Evolutionary conservation across 2,113 vertebrate genomes (phyloP).

Genomic region (Cyprinodon brontotheroides): DNA sequence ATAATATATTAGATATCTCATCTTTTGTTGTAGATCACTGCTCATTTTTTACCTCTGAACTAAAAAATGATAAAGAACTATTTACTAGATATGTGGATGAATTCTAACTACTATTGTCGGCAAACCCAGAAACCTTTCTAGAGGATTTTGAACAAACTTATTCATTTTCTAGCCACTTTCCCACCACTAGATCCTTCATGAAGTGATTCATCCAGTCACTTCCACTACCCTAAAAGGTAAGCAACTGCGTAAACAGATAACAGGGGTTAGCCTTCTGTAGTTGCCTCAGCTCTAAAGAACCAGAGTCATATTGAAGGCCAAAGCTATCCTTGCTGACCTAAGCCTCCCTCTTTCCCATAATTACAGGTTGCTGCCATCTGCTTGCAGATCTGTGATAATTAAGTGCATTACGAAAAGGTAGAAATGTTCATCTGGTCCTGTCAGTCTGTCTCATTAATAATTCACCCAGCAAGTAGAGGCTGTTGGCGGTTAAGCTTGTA

Average conservation of each 20-base stretch:
- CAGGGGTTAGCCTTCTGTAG: background rate
- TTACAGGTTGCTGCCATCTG: background rate
- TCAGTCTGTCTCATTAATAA: background rate
- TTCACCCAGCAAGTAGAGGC: background rate
- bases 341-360: background rate
- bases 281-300: background rate
- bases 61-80: no score
- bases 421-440: background rate
- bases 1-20: background rate
- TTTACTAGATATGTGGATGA: no score
- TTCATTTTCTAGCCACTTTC: no score
- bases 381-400: background rate
- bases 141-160: no score
- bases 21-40: no score
- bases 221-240: background rate
- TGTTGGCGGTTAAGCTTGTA: background rate
- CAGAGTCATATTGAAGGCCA: background rate
- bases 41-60: background rate
- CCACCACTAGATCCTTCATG: no score
- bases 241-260: background rate
- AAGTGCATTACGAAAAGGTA: background rate
- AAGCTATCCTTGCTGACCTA: background rate
- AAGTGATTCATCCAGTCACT: no score
- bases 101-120: no score
- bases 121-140: no score